A percentile compares a stretch with the other conserved stretches of the same genome.
phyloP scores from a whole-genome alignment of 1,140 invertebrate genomes.

The Heliconius melpomene region DNA sequence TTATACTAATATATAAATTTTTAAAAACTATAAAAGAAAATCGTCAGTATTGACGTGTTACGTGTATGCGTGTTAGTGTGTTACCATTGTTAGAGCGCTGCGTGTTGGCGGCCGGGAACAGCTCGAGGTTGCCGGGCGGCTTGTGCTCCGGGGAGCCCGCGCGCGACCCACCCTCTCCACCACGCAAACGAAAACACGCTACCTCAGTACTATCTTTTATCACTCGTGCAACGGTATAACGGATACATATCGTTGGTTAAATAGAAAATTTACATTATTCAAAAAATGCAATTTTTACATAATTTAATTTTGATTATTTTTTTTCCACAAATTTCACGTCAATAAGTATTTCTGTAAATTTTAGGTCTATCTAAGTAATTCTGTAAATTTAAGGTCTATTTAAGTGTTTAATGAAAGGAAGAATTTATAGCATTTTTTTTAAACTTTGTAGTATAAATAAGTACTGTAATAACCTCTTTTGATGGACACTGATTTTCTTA shows the following conservation, averaged over 20 bases:
- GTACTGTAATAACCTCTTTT: too few relatives aligned
- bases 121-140: slow-evolving; percentile 86
- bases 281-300: too few relatives aligned
- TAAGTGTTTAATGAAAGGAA: too few relatives aligned
- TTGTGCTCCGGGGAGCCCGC: slow-evolving; percentile 86
- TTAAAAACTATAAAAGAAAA: neutral
- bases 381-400: too few relatives aligned
- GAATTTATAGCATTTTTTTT: too few relatives aligned
- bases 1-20: neutral
- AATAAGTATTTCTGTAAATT: too few relatives aligned
- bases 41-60: neutral
- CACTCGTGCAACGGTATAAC: neutral
- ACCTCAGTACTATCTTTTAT: slow-evolving; percentile 45
- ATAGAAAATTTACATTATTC: too few relatives aligned
- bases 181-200: slow-evolving; percentile 63
- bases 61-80: slow-evolving; percentile 41
- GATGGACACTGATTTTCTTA: too few relatives aligned
- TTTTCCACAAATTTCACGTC: too few relatives aligned
- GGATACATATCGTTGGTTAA: neutral
- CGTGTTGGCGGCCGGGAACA: slow-evolving; percentile 84
- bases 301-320: too few relatives aligned
- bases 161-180: slow-evolving; percentile 85
- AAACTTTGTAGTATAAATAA: too few relatives aligned
- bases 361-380: too few relatives aligned
- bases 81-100: slow-evolving; percentile 88